Base-by-base conservation (phyloP, 2,113 vertebrate genomes). In the Cynocephalus volans region DNA sequence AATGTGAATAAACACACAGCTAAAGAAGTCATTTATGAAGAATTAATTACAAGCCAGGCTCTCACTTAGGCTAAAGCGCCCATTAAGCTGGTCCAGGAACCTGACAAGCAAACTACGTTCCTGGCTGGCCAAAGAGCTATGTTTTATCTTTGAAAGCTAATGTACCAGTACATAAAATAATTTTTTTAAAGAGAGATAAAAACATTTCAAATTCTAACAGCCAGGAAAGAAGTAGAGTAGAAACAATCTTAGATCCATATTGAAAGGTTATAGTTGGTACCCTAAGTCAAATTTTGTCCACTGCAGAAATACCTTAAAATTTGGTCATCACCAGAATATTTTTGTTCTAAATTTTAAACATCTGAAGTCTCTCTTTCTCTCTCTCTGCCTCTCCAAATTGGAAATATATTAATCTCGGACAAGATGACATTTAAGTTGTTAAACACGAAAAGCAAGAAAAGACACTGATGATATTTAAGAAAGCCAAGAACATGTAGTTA, bases 371-470 rank as follows among this genome's bases (percentile, higher is more conserved):
- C 21, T 93, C 13, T 50, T 17, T 33, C 48, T 19, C 3, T 45
- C 67, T n/a, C 48, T 80, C n/a, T 81, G 0, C 48, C 50, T 84
- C 56, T 77, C 45, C 50, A 90, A 92, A 87, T 5, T 90, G 69
- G 50, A 94, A 97, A 86, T 41, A 75, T 11, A 97, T 19, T 92
- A 91, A 82, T 92, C 41, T 92, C 50, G 84, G 31, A 79, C 58
- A 96, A 90, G 80, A 83, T 90, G 64, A 82, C 80, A 95, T 96
- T 94, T 92, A 92, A 82, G 60, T 73, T 86, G 54, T 48, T 87
- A 91, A 75, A 88, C 60, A 97, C 0, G 0, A 45, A 83, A 67
- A 85, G 41, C 28, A 73, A 93, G 65, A 88, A 80, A 92, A 89
- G 75, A 82, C 45, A 88, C 0, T 45, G 62, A 88, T 82, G 90